Percentiles rank a stretch among this genome's conserved stretches.
phyloP scores from a whole-genome alignment of 2,797 vertebrate genomes.

The Notolabrus celidotus region DNA sequence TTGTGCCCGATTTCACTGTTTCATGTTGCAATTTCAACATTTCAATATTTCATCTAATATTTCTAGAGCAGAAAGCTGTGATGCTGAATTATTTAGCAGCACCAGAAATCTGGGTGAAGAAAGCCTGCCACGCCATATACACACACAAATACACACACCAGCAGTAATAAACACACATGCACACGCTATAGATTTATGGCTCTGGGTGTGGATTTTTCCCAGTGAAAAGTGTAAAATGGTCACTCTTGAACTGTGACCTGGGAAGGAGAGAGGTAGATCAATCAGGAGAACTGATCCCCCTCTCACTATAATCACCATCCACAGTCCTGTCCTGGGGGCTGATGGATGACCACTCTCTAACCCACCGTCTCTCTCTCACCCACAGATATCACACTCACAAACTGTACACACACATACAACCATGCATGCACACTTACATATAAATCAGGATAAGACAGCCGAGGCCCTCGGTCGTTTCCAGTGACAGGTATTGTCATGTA shows the following conservation, averaged over 20 bases:
- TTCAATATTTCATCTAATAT: conserved; percentile 80
- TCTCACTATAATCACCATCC: conserved; percentile 67
- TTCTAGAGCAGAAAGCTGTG: conserved; percentile 62
- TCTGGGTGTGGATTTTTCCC: conserved; percentile 37
- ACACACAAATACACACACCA: conserved; percentile 16
- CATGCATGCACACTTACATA: conserved; percentile 6
- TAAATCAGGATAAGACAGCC: conserved; percentile 39
- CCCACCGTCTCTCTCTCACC: conserved; percentile 38
- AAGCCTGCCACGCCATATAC: conserved; percentile 27
- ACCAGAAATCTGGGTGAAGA: conserved; percentile 61
- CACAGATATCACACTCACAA: conserved; percentile 26
- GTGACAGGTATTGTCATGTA: conserved; percentile 51
- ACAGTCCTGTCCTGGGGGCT: conserved; percentile 60
- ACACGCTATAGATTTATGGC: conserved; percentile 46
- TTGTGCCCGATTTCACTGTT: conserved; percentile 49
- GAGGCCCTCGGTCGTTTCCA: conserved; percentile 35
- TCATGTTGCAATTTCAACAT: conserved; percentile 74
- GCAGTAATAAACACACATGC: conserved; percentile 27
- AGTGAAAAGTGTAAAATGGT: conserved; percentile 63
- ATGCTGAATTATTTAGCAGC: conserved; percentile 75
- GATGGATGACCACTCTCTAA: conserved; percentile 70
- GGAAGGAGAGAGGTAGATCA: conserved; percentile 71
- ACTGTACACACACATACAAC: conserved; percentile 18
- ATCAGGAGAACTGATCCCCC: conserved; percentile 66
- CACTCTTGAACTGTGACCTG: conserved; percentile 76